Conservation (phyloP, 2,113 vertebrate species). For the Pterocles gutturalis region DNA sequence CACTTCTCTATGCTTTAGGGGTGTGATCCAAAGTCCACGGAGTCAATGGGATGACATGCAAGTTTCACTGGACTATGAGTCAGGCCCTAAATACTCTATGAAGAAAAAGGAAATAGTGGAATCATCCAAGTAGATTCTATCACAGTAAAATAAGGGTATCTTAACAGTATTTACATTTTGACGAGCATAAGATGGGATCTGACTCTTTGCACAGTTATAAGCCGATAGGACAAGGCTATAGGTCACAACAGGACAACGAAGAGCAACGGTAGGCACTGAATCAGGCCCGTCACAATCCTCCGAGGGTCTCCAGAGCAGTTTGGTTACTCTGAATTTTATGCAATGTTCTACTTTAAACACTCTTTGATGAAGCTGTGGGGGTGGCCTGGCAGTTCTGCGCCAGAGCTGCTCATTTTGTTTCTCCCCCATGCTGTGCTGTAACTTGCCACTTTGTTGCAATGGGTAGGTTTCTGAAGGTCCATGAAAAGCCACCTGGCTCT, state of each 20-base stretch:
- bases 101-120: background rate
- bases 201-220: background rate
- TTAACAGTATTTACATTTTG: background rate
- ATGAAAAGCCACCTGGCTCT: conserved; percentile 3
- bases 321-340: background rate
- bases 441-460: background rate
- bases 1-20: background rate
- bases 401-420: background rate
- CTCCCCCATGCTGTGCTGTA: background rate
- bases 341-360: background rate
- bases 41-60: background rate
- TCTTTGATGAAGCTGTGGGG: background rate
- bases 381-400: background rate
- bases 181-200: background rate
- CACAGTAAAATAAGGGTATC: background rate
- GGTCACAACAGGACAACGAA: background rate
- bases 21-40: background rate
- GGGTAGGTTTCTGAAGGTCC: background rate
- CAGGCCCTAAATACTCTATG: background rate
- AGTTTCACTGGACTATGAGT: background rate
- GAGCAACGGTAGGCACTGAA: background rate
- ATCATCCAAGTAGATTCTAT: background rate
- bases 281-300: background rate
- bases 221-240: background rate
- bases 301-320: background rate